Evolutionary conservation across 1,140 invertebrate genomes (phyloP).

Genomic region (Penaeus vannamei): DNA sequence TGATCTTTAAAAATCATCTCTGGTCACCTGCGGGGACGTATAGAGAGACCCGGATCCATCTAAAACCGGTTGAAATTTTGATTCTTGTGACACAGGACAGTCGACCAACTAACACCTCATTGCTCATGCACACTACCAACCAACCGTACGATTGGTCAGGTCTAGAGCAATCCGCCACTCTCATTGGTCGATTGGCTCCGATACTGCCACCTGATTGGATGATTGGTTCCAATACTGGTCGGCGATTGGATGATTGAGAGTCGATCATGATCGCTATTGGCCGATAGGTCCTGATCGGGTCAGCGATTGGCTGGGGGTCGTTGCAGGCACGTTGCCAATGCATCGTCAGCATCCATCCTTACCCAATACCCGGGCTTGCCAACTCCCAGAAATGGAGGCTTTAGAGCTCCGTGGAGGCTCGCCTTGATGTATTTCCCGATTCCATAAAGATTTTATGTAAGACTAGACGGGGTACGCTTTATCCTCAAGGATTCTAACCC

Average conservation of each 20-base stretch:
- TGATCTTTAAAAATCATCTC: neutral
- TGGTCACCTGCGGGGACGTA: neutral
- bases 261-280: constrained; percentile 60
- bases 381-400: constrained; percentile 45
- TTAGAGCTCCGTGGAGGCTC: constrained; percentile 51
- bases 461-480: constrained; percentile 61
- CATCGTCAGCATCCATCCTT: constrained; percentile 47
- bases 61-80: constrained; percentile 53
- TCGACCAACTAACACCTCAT: constrained; percentile 63
- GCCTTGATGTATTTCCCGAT: constrained; percentile 64
- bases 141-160: constrained; percentile 65
- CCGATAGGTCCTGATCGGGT: constrained; percentile 54
- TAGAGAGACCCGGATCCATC: neutral
- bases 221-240: constrained; percentile 64
- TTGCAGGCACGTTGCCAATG: constrained; percentile 51
- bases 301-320: constrained; percentile 41
- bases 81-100: constrained; percentile 63
- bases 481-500: constrained; percentile 55
- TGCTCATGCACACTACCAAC: constrained; percentile 63
- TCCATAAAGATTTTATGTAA: constrained; percentile 66
- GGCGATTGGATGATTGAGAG: constrained; percentile 63
- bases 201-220: constrained; percentile 61
- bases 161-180: constrained; percentile 60
- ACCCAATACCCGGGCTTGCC: constrained; percentile 59
- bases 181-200: constrained; percentile 64